Evolutionary conservation across 2,797 vertebrate species (phyloP).

Genomic region (Tachyglossus aculeatus): DNA sequence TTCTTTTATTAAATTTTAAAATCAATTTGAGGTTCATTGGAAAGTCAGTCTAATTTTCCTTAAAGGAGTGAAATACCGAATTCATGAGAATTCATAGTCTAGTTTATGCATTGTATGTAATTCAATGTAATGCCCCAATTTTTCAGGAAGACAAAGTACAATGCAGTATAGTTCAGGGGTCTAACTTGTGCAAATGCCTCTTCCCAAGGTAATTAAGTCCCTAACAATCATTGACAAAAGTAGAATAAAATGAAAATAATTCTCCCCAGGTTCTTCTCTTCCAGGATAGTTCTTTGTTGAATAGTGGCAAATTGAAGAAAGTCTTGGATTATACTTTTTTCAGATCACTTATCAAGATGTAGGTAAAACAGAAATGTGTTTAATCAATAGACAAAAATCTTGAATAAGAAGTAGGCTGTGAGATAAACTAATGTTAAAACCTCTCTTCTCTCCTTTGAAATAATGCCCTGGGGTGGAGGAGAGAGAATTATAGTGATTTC

Average conservation of each 20-base stretch:
- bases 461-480: too few species aligned
- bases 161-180: not conserved
- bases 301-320: not conserved
- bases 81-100: constrained; percentile 9
- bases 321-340: not conserved
- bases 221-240: constrained; percentile 5
- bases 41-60: constrained; percentile 24
- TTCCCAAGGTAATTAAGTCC: not conserved
- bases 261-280: not conserved
- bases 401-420: not conserved
- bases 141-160: constrained; percentile 21
- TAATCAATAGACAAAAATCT: not conserved
- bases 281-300: not conserved
- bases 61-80: constrained; percentile 4
- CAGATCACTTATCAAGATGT: not conserved
- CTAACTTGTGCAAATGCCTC: not conserved
- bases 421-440: not conserved
- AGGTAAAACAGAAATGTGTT: not conserved
- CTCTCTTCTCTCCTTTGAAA: not conserved
- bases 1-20: constrained; percentile 36
- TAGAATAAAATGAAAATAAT: not conserved
- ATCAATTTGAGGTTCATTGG: constrained; percentile 7
- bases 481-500: too few species aligned
- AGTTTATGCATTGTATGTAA: not conserved
- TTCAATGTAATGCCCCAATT: not conserved